A percentile compares a stretch with the other conserved stretches of the same genome.
Evolutionary conservation across 1,140 invertebrate genomes (phyloP).

Genomic region (Phocides pigmalion): DNA sequence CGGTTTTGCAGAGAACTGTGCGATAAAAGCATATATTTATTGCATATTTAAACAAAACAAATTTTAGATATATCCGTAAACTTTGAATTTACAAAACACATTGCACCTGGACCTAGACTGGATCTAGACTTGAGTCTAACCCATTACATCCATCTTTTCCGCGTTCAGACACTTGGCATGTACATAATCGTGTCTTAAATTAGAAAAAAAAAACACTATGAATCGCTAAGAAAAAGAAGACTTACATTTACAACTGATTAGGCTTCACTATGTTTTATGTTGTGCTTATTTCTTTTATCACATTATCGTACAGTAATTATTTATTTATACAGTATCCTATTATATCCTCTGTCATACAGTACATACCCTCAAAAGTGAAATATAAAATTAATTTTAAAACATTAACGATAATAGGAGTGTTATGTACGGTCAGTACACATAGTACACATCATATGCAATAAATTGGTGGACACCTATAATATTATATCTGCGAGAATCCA

Average conservation of each 20-base stretch:
- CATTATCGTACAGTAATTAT: slow-evolving; percentile 68
- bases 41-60: neutral
- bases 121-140: slow-evolving; percentile 53
- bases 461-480: neutral
- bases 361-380: slow-evolving; percentile 59
- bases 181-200: slow-evolving; percentile 53
- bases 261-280: slow-evolving; percentile 74
- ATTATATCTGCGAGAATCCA: slow-evolving; percentile 5
- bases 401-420: slow-evolving; percentile 27
- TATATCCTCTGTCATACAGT: slow-evolving; percentile 69
- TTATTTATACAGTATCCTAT: slow-evolving; percentile 64
- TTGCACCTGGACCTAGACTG: no score
- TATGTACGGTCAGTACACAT: slow-evolving; percentile 39
- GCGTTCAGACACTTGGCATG: slow-evolving; percentile 46
- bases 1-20: neutral
- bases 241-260: slow-evolving; percentile 70
- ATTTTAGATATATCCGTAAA: slow-evolving; percentile 13
- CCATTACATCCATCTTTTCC: slow-evolving; percentile 37
- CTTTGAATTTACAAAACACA: slow-evolving; percentile 39
- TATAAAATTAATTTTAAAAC: slow-evolving; percentile 43
- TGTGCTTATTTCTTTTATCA: slow-evolving; percentile 80
- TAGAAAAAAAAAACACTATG: slow-evolving; percentile 61
- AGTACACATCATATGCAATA: slow-evolving; percentile 32
- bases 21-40: slow-evolving; percentile 10
- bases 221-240: slow-evolving; percentile 58